These are phyloP conservation scores for Thecocarcelia acutangulata DNA, from an alignment of 2,888 invertebrate species.

Conservation along the genomic window DNA sequence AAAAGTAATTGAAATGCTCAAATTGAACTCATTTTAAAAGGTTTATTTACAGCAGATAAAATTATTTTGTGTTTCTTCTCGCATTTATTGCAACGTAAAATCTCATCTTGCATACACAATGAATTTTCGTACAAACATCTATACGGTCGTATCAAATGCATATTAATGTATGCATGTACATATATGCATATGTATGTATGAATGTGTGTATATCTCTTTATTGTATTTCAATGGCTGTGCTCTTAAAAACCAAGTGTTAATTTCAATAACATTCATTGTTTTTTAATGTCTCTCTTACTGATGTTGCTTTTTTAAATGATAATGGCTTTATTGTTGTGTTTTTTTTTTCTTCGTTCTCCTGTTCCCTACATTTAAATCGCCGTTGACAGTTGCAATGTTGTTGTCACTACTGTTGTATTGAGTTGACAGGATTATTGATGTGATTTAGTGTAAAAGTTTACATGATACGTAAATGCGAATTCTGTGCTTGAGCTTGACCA, in stretches of 20 bases:
- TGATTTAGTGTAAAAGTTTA: not conserved
- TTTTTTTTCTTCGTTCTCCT: not conserved
- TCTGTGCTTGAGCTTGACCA: too few species aligned
- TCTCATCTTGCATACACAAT: too few species aligned
- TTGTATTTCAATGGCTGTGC: not conserved
- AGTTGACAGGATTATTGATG: slow-evolving; percentile 33
- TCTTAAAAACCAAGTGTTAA: not conserved
- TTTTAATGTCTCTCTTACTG: slow-evolving; percentile 1
- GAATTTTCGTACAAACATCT: too few species aligned
- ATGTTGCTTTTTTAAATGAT: not conserved
- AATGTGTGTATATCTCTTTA: not conserved
- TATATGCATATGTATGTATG: not conserved
- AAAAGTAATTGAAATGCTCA: too few species aligned
- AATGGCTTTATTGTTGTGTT: not conserved
- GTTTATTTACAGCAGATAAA: too few species aligned
- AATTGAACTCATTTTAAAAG: too few species aligned
- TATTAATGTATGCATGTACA: not conserved
- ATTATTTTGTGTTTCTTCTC: too few species aligned
- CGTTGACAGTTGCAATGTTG: not conserved
- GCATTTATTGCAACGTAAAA: too few species aligned
- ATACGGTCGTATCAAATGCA: too few species aligned
- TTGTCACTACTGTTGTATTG: slow-evolving; percentile 3
- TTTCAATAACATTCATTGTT: slow-evolving; percentile 6
- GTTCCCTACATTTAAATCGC: not conserved
- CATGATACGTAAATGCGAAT: not conserved